Evolutionary conservation across 2,797 vertebrate genomes (phyloP).

Genomic region (Alcedo quadribrachys): DNA sequence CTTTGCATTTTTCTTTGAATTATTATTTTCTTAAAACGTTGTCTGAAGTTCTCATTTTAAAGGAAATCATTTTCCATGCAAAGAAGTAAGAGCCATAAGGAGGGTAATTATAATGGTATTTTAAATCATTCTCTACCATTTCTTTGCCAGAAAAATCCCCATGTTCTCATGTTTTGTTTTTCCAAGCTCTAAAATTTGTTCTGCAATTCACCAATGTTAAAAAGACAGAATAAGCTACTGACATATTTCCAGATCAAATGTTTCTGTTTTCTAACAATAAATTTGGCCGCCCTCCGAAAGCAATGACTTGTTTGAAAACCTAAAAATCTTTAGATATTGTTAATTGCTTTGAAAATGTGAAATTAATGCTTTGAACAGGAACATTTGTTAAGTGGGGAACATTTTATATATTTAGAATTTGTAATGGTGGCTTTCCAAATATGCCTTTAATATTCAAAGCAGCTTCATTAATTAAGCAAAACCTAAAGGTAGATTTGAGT

Average conservation of each 20-base stretch:
- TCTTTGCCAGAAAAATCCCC: constrained; percentile 63
- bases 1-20: not conserved
- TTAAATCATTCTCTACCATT: constrained; percentile 59
- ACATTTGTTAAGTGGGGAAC: not conserved
- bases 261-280: constrained; percentile 54
- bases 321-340: constrained; percentile 42
- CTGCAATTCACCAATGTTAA: constrained; percentile 59
- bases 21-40: constrained; percentile 14
- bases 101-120: constrained; percentile 70
- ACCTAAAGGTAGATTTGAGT: not conserved
- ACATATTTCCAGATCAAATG: constrained; percentile 42
- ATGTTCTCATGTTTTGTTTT: constrained; percentile 55
- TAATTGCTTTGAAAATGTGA: constrained; percentile 53
- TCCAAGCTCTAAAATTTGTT: constrained; percentile 56
- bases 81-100: constrained; percentile 62
- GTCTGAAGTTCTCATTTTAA: constrained; percentile 55
- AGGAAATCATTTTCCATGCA: constrained; percentile 42
- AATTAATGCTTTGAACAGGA: not conserved
- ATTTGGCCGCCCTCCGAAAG: constrained; percentile 36
- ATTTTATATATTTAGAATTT: not conserved
- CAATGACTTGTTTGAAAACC: constrained; percentile 40
- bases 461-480: constrained; percentile 42
- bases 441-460: constrained; percentile 12
- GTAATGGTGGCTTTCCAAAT: constrained; percentile 17
- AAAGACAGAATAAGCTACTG: constrained; percentile 43